phyloP scores from a whole-genome alignment of 2,113 vertebrate species.

The Triplophysa tibetana region DNA sequence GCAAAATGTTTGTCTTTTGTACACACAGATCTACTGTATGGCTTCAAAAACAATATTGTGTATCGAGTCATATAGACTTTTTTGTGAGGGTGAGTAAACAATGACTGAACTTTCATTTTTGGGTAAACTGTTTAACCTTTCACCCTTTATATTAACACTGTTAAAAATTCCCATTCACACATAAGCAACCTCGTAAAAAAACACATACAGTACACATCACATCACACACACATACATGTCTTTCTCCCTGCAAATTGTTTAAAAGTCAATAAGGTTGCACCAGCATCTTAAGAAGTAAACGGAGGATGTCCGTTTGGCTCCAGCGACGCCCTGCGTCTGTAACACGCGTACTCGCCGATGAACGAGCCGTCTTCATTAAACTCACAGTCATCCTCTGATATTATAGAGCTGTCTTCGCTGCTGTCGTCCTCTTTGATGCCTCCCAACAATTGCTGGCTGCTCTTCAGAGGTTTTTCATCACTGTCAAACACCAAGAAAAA shows the following conservation, averaged over 20 bases:
- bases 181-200: slow-evolving; percentile 3
- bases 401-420: slow-evolving; percentile 66
- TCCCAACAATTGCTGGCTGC: slow-evolving; percentile 53
- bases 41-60: background rate
- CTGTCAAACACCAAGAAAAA: slow-evolving; percentile 58
- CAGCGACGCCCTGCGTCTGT: slow-evolving; percentile 54
- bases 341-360: slow-evolving; percentile 71
- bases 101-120: background rate
- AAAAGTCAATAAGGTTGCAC: slow-evolving; percentile 16
- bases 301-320: slow-evolving; percentile 56
- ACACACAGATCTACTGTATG: background rate
- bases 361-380: slow-evolving; percentile 77
- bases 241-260: background rate
- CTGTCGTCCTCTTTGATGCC: slow-evolving; percentile 57
- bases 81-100: background rate
- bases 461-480: slow-evolving; percentile 72
- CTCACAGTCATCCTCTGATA: slow-evolving; percentile 63
- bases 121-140: background rate
- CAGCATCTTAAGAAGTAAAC: slow-evolving; percentile 54
- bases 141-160: slow-evolving; percentile 27
- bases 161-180: background rate
- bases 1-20: background rate
- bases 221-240: background rate
- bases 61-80: no score
- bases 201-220: background rate